Conservation (phyloP, 2,888 invertebrate genomes). For the Thymelicus acteon region DNA sequence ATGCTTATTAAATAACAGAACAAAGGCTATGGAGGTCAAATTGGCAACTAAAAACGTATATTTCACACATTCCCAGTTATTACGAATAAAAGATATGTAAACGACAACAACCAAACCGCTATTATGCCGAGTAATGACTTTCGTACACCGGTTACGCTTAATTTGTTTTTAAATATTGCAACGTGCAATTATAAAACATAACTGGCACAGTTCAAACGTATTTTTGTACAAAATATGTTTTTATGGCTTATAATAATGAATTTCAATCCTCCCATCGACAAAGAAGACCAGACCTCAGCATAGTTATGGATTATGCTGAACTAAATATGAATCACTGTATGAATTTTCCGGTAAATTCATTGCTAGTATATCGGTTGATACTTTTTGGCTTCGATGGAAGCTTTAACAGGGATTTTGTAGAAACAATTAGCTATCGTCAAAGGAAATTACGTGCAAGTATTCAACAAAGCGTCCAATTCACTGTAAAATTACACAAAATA, state of each 20-base stretch:
- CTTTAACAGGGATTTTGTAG: no score
- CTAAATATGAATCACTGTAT: no score
- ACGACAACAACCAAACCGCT: conserved; percentile 30
- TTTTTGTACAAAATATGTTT: background rate
- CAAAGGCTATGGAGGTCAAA: conserved; percentile 34
- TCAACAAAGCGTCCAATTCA: conserved; percentile 78
- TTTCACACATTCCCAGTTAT: conserved; percentile 33
- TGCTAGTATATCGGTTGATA: no score
- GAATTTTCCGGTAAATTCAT: no score
- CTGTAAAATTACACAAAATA: conserved; percentile 65
- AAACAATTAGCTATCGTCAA: conserved; percentile 41
- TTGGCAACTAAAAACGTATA: conserved; percentile 26
- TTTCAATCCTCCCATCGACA: no score
- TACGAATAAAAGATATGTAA: conserved; percentile 40
- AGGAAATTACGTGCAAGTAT: conserved; percentile 79
- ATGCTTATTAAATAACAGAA: conserved; percentile 1
- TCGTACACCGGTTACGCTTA: conserved; percentile 16
- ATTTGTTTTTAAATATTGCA: conserved; percentile 17
- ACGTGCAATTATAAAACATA: conserved; percentile 8
- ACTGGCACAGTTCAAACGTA: background rate
- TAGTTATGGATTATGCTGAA: no score
- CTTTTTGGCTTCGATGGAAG: no score
- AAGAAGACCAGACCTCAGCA: no score
- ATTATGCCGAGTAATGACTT: conserved; percentile 26
- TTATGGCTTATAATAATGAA: no score